A percentile compares a stretch with the other conserved stretches of the same genome.
Conservation (phyloP, 2,113 vertebrate species). For the Myiagra hebetior region DNA sequence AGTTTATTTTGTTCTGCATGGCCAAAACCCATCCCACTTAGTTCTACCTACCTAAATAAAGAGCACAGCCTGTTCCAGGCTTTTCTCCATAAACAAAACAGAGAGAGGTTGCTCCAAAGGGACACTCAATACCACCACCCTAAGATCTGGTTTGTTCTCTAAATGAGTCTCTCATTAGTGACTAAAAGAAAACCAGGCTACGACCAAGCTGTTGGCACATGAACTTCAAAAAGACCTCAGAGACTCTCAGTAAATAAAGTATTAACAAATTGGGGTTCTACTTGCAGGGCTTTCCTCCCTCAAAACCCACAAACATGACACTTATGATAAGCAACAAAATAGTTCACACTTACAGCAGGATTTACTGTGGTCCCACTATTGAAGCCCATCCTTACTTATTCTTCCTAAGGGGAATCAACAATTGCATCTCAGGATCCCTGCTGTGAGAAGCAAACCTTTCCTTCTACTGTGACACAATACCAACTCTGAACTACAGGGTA, state of each 20-base stretch:
- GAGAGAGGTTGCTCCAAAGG: not conserved
- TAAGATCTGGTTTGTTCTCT: not conserved
- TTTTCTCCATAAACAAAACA: not conserved
- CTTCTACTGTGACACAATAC: not conserved
- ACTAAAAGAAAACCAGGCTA: not conserved
- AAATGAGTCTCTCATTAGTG: not conserved
- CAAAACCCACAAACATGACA: not conserved
- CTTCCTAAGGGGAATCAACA: not conserved
- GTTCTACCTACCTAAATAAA: not conserved
- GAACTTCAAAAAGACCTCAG: not conserved
- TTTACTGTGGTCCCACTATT: not conserved
- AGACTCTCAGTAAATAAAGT: not conserved
- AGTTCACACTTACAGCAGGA: not conserved
- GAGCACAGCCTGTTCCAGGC: not conserved
- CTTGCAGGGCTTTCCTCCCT: not conserved
- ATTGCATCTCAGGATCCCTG: not conserved
- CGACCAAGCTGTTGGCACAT: not conserved
- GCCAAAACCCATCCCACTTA: conserved; percentile 10
- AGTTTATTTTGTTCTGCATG: conserved; percentile 21
- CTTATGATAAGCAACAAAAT: not conserved
- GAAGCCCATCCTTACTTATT: not conserved
- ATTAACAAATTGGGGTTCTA: not conserved
- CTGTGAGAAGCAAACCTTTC: not conserved
- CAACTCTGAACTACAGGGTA: not conserved
- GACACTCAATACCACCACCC: not conserved